Evolutionary conservation across 2,113 vertebrate genomes (phyloP).

Genomic region (Boleophthalmus pectinirostris): DNA sequence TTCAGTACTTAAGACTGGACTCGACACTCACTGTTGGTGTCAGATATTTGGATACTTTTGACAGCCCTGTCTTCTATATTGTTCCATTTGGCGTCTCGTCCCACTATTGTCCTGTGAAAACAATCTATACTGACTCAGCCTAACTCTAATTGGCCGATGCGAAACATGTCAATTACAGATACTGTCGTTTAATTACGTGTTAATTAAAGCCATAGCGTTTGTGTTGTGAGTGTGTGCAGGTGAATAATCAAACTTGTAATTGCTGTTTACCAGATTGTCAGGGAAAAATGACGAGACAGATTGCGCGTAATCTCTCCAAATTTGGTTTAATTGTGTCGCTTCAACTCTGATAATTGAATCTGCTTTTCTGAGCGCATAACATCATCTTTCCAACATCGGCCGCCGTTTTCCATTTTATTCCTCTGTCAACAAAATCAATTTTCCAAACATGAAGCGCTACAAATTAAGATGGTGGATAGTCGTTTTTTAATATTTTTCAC

Average conservation of each 20-base stretch:
- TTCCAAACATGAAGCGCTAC: conserved; percentile 11
- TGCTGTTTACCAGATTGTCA: conserved; percentile 77
- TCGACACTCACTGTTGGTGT: too few species aligned
- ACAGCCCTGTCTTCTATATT: not conserved
- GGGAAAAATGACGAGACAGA: conserved; percentile 67
- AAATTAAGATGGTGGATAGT: conserved; percentile 17
- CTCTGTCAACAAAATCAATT: conserved; percentile 25
- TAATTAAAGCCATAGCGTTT: conserved; percentile 76
- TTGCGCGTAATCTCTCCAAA: conserved; percentile 58
- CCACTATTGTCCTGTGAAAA: not conserved
- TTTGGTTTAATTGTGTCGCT: conserved; percentile 55
- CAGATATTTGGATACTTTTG: too few species aligned
- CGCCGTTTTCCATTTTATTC: conserved; percentile 30
- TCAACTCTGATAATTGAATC: conserved; percentile 52
- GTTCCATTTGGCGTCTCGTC: not conserved
- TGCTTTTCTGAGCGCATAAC: conserved; percentile 23
- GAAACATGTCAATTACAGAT: conserved; percentile 75
- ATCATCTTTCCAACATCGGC: conserved; percentile 30
- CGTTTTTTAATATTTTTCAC: conserved; percentile 23
- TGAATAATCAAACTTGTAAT: conserved; percentile 77
- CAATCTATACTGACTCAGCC: conserved; percentile 56
- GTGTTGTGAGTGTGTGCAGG: conserved; percentile 69
- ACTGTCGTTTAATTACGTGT: conserved; percentile 77
- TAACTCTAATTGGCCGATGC: conserved; percentile 67
- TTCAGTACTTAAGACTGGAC: too few species aligned